Evolutionary conservation across 1,140 invertebrate species (phyloP).

Genomic region (Pseudoatta argentina): DNA sequence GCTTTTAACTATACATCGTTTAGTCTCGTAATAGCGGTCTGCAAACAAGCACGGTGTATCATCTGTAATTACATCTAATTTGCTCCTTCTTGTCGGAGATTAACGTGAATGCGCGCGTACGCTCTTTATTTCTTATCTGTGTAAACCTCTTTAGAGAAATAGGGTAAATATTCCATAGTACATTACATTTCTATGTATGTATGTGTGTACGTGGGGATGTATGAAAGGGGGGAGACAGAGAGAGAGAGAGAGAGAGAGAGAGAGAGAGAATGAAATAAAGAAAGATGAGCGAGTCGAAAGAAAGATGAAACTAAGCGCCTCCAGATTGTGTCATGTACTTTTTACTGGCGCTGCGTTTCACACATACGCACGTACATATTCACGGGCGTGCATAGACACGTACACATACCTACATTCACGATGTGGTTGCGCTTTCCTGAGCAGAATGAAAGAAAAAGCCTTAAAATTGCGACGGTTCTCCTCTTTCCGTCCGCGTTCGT

Average conservation of each 20-base stretch:
- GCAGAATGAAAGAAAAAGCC: conserved; percentile 62
- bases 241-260: not conserved
- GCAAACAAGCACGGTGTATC: conserved; percentile 30
- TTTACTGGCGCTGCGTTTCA: conserved; percentile 33
- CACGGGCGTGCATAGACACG: not conserved
- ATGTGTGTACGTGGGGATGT: not conserved
- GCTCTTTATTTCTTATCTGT: conserved; percentile 39
- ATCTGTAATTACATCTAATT: conserved; percentile 43
- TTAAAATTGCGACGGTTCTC: conserved; percentile 64
- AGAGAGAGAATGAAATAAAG: conserved; percentile 34
- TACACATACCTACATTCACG: no score
- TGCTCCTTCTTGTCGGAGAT: conserved; percentile 18
- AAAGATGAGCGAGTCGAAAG: conserved; percentile 43
- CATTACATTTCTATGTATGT: not conserved
- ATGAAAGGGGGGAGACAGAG: not conserved
- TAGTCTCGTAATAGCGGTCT: conserved; percentile 41
- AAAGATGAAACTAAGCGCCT: conserved; percentile 65
- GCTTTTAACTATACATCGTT: conserved; percentile 30
- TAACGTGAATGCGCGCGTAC: not conserved
- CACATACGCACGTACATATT: not conserved
- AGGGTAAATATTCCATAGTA: conserved; percentile 13
- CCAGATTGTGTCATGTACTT: conserved; percentile 49
- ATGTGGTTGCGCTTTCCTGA: conserved; percentile 54
- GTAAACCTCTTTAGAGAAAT: conserved; percentile 30
- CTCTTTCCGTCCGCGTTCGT: conserved; percentile 33